Evolutionary conservation across 2,888 invertebrate genomes (phyloP).

Genomic region (Chrysotoxum bicinctum): DNA sequence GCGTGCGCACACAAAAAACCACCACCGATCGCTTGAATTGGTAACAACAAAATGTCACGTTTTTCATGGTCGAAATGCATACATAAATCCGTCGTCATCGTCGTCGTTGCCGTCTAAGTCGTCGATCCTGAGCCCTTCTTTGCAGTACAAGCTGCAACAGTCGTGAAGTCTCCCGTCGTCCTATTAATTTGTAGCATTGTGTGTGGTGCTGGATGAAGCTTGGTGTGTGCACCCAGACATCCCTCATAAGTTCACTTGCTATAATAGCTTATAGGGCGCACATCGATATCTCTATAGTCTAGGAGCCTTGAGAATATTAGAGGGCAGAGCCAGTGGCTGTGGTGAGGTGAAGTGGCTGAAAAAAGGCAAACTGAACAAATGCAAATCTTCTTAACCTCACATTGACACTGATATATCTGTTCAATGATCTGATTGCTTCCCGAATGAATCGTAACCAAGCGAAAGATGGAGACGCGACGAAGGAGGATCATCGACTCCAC

Average conservation of each 20-base stretch:
- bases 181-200: slow-evolving; percentile 76
- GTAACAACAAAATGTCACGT: slow-evolving; percentile 81
- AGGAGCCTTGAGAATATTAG: slow-evolving; percentile 73
- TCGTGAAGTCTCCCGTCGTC: slow-evolving; percentile 80
- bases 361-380: slow-evolving; percentile 49
- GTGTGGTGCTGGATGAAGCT: slow-evolving; percentile 74
- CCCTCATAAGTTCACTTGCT: slow-evolving; percentile 72
- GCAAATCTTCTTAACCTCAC: slow-evolving; percentile 73
- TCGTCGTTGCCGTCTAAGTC: slow-evolving; percentile 34
- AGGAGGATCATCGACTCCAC: slow-evolving; percentile 47
- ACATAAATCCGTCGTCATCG: slow-evolving; percentile 66
- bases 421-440: slow-evolving; percentile 73
- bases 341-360: not conserved
- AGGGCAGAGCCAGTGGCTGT: not conserved
- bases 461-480: not conserved
- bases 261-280: slow-evolving; percentile 16
- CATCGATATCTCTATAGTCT: slow-evolving; percentile 12
- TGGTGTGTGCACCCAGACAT: slow-evolving; percentile 71
- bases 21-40: slow-evolving; percentile 74
- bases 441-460: slow-evolving; percentile 57
- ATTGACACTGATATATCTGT: slow-evolving; percentile 73
- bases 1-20: slow-evolving; percentile 18
- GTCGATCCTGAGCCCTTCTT: slow-evolving; percentile 46
- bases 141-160: slow-evolving; percentile 57
- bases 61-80: slow-evolving; percentile 79